phyloP scores from a whole-genome alignment of 2,797 vertebrate species.

The Melanitta fusca region DNA sequence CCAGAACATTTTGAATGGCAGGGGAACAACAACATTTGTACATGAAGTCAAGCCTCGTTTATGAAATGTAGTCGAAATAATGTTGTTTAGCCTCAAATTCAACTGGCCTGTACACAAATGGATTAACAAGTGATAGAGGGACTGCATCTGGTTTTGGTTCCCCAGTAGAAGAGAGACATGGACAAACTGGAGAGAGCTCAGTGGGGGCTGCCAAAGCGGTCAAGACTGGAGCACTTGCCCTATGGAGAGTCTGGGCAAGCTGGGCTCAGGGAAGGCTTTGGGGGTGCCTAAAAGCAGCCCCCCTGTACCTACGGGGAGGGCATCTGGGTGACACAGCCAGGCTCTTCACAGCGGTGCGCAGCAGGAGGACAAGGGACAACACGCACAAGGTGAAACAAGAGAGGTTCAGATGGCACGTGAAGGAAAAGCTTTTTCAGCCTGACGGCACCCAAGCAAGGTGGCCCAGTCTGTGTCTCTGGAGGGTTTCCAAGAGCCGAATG shows the following conservation, averaged over 20 bases:
- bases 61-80: not conserved
- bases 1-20: not conserved
- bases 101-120: not conserved
- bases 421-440: not conserved
- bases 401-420: not conserved
- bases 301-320: fast-evolving
- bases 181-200: not conserved
- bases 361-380: not conserved
- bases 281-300: not conserved
- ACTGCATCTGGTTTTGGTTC: not conserved
- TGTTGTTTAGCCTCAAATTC: not conserved
- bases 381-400: fast-evolving
- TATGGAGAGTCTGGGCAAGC: not conserved
- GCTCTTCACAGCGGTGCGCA: not conserved
- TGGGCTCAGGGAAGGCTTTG: not conserved
- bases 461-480: not conserved
- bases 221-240: not conserved
- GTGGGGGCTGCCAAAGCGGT: not conserved
- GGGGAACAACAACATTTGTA: not conserved
- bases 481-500: not conserved
- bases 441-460: not conserved
- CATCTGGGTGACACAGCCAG: not conserved
- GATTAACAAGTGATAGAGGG: not conserved
- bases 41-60: not conserved
- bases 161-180: not conserved